phyloP scores from a whole-genome alignment of 1,140 invertebrate genomes.

The Drosophila miranda region DNA sequence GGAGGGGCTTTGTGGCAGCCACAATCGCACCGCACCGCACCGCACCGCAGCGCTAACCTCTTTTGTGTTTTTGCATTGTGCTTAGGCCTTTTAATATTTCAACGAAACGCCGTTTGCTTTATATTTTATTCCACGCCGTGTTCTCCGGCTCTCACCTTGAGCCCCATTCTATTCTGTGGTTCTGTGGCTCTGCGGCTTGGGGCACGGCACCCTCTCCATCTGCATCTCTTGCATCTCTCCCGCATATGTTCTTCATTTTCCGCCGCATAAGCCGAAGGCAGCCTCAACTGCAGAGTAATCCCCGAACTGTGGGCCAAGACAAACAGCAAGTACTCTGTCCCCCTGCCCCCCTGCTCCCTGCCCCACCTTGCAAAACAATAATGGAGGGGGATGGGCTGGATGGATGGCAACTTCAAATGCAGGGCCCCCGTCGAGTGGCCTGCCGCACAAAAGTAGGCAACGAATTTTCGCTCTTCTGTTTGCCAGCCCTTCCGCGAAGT shows the following conservation, averaged over 20 bases:
- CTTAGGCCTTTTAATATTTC: conserved; percentile 78
- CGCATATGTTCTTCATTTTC: conserved; percentile 9
- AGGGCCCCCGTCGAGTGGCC: conserved; percentile 32
- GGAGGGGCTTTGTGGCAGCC: conserved; percentile 1
- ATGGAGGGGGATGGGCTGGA: conserved; percentile 4
- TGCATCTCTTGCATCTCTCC: conserved; percentile 9
- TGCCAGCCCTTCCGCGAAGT: neutral
- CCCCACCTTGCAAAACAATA: neutral
- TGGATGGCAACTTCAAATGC: conserved; percentile 47
- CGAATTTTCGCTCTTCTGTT: conserved; percentile 13
- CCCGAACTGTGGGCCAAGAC: conserved; percentile 46
- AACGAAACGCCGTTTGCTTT: conserved; percentile 46
- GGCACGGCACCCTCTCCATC: no score
- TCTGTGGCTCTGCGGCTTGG: no score
- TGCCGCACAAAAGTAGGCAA: conserved; percentile 62
- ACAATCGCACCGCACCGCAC: conserved; percentile 31
- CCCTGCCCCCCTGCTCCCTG: no score
- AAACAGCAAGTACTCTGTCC: conserved; percentile 28
- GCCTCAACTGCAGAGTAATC: conserved; percentile 48
- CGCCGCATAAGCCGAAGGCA: conserved; percentile 39
- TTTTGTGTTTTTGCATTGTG: conserved; percentile 70
- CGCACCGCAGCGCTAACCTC: conserved; percentile 40
- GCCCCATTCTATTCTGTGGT: conserved; percentile 23
- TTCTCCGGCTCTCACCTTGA: conserved; percentile 47
- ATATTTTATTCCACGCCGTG: conserved; percentile 19